phyloP scores from a whole-genome alignment of 2,113 vertebrate species.

The Capreolus pygargus region DNA sequence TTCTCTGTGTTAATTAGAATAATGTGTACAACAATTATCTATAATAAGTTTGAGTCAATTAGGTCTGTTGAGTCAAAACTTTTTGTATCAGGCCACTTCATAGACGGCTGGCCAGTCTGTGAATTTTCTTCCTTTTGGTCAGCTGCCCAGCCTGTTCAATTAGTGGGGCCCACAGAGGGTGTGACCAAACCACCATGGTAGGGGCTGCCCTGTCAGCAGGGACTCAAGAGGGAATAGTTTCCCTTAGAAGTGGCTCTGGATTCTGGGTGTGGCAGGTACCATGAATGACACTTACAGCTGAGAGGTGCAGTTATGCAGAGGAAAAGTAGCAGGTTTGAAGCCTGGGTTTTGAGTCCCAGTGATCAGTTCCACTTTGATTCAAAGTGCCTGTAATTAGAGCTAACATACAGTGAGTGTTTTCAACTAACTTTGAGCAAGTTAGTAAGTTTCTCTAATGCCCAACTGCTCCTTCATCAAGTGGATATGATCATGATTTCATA shows the following conservation, averaged over 20 bases:
- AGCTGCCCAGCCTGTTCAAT: neutral
- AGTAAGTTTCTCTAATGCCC: neutral
- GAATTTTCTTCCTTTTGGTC: neutral
- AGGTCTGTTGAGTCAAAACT: conserved; percentile 48
- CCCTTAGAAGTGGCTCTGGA: neutral
- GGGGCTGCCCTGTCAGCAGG: neutral
- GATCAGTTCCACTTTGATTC: neutral
- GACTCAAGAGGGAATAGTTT: neutral
- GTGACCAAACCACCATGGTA: neutral
- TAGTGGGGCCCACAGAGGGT: neutral
- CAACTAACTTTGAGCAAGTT: neutral
- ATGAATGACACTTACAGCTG: neutral
- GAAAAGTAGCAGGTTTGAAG: neutral
- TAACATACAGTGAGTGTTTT: neutral
- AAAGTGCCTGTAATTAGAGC: neutral
- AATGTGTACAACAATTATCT: neutral
- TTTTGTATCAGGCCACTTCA: neutral
- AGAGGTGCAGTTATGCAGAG: neutral
- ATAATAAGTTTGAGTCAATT: conserved; percentile 28
- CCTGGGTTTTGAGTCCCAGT: neutral
- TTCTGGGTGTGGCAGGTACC: neutral
- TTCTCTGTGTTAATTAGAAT: neutral
- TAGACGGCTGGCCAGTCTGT: neutral
- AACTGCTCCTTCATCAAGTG: neutral
- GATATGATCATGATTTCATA: neutral